A percentile compares a stretch with the other conserved stretches of the same genome.
phyloP scores from a whole-genome alignment of 1,140 invertebrate genomes.

The Drosophila lacertosa region DNA sequence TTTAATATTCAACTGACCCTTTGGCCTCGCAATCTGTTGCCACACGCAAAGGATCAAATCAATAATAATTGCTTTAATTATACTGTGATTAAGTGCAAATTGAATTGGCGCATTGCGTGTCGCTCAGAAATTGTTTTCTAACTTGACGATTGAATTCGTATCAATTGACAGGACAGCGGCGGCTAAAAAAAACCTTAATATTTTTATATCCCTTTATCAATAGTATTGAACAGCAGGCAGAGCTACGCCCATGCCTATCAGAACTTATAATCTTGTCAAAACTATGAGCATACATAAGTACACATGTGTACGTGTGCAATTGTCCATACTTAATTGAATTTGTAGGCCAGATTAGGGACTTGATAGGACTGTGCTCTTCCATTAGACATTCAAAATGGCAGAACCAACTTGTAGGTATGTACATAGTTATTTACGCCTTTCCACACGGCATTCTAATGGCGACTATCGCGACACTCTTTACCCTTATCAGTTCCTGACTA shows the following conservation, averaged over 20 bases:
- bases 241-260: background rate
- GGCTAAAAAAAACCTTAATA: background rate
- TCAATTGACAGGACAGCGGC: slow-evolving; percentile 1
- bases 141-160: slow-evolving; percentile 7
- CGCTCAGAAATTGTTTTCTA: background rate
- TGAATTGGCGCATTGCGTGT: slow-evolving; percentile 16
- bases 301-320: slow-evolving; percentile 22
- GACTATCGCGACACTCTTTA: slow-evolving; percentile 19
- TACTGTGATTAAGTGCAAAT: slow-evolving; percentile 20
- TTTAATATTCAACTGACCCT: background rate
- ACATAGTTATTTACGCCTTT: slow-evolving; percentile 17
- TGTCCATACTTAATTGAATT: slow-evolving; percentile 29
- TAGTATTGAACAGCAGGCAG: background rate
- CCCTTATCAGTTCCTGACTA: slow-evolving; percentile 38
- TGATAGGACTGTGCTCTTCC: slow-evolving; percentile 4
- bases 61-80: slow-evolving; percentile 19
- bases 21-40: background rate
- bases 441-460: slow-evolving; percentile 26
- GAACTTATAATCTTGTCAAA: slow-evolving; percentile 19
- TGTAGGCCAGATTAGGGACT: slow-evolving; percentile 18
- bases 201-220: slow-evolving; percentile 3
- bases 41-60: slow-evolving; percentile 21
- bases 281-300: slow-evolving; percentile 7
- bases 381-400: slow-evolving; percentile 15
- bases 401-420: background rate